Conservation (phyloP, 2,888 invertebrate genomes). For the Agrypnus murinus region DNA sequence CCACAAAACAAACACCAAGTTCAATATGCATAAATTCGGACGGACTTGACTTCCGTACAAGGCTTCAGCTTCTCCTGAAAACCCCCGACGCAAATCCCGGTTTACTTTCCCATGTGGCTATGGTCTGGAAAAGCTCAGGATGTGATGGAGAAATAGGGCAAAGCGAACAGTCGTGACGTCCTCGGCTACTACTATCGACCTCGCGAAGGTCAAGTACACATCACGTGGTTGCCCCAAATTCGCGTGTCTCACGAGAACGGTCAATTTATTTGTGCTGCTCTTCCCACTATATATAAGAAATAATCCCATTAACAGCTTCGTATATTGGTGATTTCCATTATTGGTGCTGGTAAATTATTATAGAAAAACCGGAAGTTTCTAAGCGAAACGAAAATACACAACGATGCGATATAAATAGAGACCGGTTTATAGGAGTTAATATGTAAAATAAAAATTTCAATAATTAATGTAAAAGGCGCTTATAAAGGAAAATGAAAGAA, state of each 20-base stretch:
- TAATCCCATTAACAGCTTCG: slow-evolving; percentile 27
- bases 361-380: background rate
- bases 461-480: no score
- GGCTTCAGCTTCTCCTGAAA: slow-evolving; percentile 9
- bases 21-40: slow-evolving; percentile 31
- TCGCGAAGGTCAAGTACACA: slow-evolving; percentile 42
- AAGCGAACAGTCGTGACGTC: background rate
- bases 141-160: slow-evolving; percentile 13
- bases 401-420: no score
- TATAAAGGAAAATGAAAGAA: no score
- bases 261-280: slow-evolving; percentile 40
- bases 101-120: background rate
- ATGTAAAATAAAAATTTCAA: no score
- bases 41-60: slow-evolving; percentile 8
- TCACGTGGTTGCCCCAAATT: slow-evolving; percentile 42
- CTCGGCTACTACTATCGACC: slow-evolving; percentile 42
- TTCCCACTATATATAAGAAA: background rate
- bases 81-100: slow-evolving; percentile 18
- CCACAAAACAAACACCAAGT: slow-evolving; percentile 9
- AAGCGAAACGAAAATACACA: slow-evolving; percentile 8
- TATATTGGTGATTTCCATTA: slow-evolving; percentile 23
- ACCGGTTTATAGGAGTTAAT: no score
- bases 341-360: slow-evolving; percentile 1
- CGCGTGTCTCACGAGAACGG: slow-evolving; percentile 49
- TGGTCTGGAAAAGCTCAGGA: slow-evolving; percentile 14